Evolutionary conservation across 2,113 vertebrate genomes (phyloP).

Genomic region (Gasterosteus nipponicus): DNA sequence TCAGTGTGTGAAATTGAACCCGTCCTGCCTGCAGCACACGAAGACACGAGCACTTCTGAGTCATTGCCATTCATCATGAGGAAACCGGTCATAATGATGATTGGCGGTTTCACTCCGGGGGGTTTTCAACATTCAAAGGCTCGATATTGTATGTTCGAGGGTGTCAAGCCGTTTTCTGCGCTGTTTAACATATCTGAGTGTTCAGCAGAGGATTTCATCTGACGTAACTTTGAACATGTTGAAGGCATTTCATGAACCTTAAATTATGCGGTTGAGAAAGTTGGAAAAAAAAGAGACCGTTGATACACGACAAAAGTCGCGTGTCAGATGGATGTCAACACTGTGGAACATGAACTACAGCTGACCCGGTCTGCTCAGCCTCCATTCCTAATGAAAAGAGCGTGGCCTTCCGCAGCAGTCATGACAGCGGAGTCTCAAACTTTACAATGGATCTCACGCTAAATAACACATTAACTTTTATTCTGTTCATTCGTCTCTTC

Average conservation of each 20-base stretch:
- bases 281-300: not conserved
- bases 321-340: conserved; percentile 20
- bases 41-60: conserved; percentile 52
- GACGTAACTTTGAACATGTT: not conserved
- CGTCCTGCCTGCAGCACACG: conserved; percentile 38
- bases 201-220: conserved; percentile 13
- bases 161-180: conserved; percentile 10
- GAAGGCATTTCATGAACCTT: not conserved
- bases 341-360: not conserved
- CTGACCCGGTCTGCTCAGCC: conserved; percentile 11
- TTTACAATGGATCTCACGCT: not conserved
- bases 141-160: conserved; percentile 19
- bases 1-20: conserved; percentile 51
- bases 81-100: conserved; percentile 51
- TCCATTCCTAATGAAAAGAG: not conserved
- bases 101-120: conserved; percentile 46
- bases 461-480: not conserved
- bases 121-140: conserved; percentile 34
- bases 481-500: not conserved
- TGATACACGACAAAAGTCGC: not conserved
- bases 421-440: not conserved
- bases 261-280: not conserved
- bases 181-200: conserved; percentile 21
- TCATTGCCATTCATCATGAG: conserved; percentile 39
- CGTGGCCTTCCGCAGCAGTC: not conserved